Conservation (phyloP, 2,888 invertebrate species). For the Trichopoda pennipes region DNA sequence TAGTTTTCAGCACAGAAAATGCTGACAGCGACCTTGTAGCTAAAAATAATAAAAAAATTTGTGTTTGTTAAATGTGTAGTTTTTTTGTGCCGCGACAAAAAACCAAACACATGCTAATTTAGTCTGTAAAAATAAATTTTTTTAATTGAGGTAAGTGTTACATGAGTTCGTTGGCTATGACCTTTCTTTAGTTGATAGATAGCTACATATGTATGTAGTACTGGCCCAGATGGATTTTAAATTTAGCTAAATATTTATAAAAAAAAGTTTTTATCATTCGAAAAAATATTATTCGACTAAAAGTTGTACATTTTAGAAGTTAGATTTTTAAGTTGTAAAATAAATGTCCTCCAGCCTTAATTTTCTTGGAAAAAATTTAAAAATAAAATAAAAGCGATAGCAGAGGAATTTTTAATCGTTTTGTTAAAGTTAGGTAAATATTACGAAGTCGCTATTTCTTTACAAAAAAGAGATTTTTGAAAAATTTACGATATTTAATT, state of each 20-base stretch:
- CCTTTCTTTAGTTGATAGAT: slow-evolving; percentile 53
- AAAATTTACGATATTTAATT: too few relatives aligned
- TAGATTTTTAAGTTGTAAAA: too few relatives aligned
- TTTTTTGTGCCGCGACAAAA: slow-evolving; percentile 11
- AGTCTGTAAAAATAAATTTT: slow-evolving; percentile 23
- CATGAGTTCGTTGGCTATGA: slow-evolving; percentile 69
- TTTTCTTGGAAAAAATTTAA: too few relatives aligned
- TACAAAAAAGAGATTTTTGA: too few relatives aligned
- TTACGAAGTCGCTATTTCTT: too few relatives aligned
- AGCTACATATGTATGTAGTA: slow-evolving; percentile 27
- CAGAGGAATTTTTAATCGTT: too few relatives aligned
- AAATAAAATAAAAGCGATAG: too few relatives aligned
- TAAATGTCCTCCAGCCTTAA: too few relatives aligned
- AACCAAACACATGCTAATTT: slow-evolving; percentile 6
- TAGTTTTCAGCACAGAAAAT: slow-evolving; percentile 23
- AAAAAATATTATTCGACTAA: too few relatives aligned
- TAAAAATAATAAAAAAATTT: slow-evolving; percentile 64
- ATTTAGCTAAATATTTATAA: slow-evolving; percentile 32
- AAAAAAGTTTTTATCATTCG: too few relatives aligned
- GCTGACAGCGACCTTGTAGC: slow-evolving; percentile 68
- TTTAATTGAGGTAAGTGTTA: slow-evolving; percentile 62
- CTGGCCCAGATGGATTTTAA: slow-evolving; percentile 57
- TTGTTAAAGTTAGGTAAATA: too few relatives aligned
- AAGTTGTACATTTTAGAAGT: too few relatives aligned
- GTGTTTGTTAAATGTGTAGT: slow-evolving; percentile 34